Base-by-base conservation (phyloP, 2,113 vertebrate species). In the Phaethornis superciliosus region DNA sequence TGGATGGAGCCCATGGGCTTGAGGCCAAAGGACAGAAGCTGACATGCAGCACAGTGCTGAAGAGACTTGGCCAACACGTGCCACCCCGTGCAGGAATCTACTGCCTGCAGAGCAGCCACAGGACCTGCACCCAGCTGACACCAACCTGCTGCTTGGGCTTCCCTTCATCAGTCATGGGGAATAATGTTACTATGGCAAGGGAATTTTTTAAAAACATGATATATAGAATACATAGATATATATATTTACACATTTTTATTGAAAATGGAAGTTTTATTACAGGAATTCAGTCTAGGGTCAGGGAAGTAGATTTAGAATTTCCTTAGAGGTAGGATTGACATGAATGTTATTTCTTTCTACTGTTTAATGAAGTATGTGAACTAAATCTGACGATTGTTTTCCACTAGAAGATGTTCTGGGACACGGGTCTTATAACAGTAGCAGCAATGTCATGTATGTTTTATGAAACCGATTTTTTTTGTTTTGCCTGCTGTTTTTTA, bases 361-460 rank as follows among this genome's bases (percentile, higher is more conserved):
- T 95, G 76, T 60, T 95, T 97, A 97, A 97, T 97, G 97, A 97
- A 97, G 93, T 97, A 96, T 83, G 95, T 96, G 97, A 97, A 96
- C 92, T 94, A 79, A 97, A 95, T 88, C 90, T 89, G 85, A 91
- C 16, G 7, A 93, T 94, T 94, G 59, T 90, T 95, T 97, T 97
- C 95, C 94, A 89, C 95, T 94, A n/a, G 94, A 76, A 93, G 89
- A 72, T 94, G 51, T 33, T 88, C 76, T 85, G 97, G 98, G 97
- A 97, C 83, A 96, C 52, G 97, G 98, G 97, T 95, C 95, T 96
- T 95, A 15, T 65, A 94, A 91, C 87, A 89, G 88, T 96, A 96
- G 96, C 93, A 89, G 91, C 94, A 84, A 94, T 96, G 96, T 97
- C 89, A 44, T 85, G 65, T 97, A 93, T 95, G 94, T 97, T 94